Base-by-base conservation (phyloP, 2,113 vertebrate genomes). In the Recurvirostra avosetta region DNA sequence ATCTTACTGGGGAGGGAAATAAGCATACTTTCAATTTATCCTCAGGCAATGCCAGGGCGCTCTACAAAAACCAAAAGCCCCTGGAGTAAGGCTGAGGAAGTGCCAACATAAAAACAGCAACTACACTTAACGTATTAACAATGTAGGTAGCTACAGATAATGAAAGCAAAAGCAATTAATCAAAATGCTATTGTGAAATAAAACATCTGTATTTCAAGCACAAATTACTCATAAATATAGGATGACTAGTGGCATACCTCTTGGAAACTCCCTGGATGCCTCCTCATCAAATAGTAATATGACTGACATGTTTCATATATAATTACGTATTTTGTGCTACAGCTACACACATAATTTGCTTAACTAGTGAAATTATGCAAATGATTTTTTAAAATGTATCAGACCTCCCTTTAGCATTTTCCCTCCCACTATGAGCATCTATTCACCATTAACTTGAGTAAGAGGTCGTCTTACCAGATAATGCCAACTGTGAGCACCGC, bases 101-200 rank as follows among this genome's bases (percentile, higher is more conserved):
- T n/a, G 59, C 65, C 34, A 55, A 78, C 19, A 55, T 30, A 41
- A 40, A 76, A 67, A 27, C 50, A 82, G 40, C 45, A 92, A 41
- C 59, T 56, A 29, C 14, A 36, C 32, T 72, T 75, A 23, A 70
- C 86, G n/a, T 55, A 47, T 41, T 86, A 73, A 90, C 49, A 49
- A 4, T 36, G 40, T n/a, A 80, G 72, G 86, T 41, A 76, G 49
- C 77, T 83, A 70, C 36, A 79, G 45, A 88, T 41, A 93, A 75
- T 50, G 50, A 92, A 82, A 95, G 55, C 40, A 75, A 76, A 88
- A 73, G 49, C 62, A 91, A 63, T 93, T 98, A 98, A 94, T 99
- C 32, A 96, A 95, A 99, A 99, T 29, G 82, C 95, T 85, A 98
- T 98, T 83, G 98, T 41, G 99, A 94, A 99, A 99, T 99, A 98